Percentiles rank a stretch among this genome's conserved stretches.
These are phyloP conservation scores for Temnothorax nylanderi DNA, from an alignment of 1,140 invertebrate species.

Conservation along the genomic window DNA sequence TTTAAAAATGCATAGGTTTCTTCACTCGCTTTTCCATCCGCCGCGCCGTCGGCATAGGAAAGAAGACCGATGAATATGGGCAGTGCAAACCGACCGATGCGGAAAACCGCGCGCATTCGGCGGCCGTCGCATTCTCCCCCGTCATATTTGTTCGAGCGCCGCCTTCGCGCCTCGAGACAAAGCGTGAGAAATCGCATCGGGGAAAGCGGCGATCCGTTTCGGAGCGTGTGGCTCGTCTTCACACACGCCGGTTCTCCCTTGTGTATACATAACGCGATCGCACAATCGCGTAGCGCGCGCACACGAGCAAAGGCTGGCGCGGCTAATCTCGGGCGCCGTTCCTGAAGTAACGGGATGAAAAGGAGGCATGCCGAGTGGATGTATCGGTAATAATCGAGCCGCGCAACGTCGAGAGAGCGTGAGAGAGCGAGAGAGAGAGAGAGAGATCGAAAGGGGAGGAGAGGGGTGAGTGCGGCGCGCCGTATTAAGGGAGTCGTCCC, in stretches of 20 bases:
- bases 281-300: constrained; percentile 3
- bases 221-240: constrained; percentile 46
- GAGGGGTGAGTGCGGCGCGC: constrained; percentile 54
- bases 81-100: neutral
- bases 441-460: neutral
- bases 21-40: neutral
- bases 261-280: constrained; percentile 47
- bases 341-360: constrained; percentile 76
- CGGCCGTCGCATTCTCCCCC: constrained; percentile 24
- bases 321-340: constrained; percentile 72
- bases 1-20: neutral
- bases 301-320: constrained; percentile 47
- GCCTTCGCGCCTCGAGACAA: constrained; percentile 48
- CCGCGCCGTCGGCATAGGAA: neutral
- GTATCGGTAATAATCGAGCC: constrained; percentile 83
- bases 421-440: neutral
- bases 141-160: constrained; percentile 39
- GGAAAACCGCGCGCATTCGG: constrained; percentile 36
- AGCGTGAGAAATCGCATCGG: constrained; percentile 60
- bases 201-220: constrained; percentile 55
- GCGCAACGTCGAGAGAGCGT: neutral
- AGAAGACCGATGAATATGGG: neutral
- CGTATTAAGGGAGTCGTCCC: constrained; percentile 75
- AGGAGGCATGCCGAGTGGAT: constrained; percentile 73
- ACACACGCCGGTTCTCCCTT: constrained; percentile 1